phyloP scores from a whole-genome alignment of 2,797 vertebrate genomes.

The Dermochelys coriacea region DNA sequence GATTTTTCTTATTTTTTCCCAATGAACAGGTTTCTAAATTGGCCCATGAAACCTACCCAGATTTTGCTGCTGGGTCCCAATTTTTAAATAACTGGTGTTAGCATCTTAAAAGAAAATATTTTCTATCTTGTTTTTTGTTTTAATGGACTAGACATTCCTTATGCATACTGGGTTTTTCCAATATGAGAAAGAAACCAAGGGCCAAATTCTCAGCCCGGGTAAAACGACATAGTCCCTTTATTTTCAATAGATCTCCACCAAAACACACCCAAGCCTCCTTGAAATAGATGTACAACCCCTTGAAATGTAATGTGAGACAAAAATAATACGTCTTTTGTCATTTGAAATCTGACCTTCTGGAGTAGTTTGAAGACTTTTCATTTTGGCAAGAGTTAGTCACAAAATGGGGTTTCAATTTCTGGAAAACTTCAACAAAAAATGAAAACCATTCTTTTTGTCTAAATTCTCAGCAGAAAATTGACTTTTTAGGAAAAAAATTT shows the following conservation, averaged over 20 bases:
- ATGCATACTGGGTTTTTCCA: background rate
- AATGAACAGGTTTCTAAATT: background rate
- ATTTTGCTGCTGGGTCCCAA: background rate
- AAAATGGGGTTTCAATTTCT: no score
- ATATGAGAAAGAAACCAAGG: background rate
- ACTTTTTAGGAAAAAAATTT: no score
- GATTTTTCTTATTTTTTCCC: background rate
- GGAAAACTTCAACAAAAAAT: background rate
- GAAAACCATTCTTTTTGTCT: background rate
- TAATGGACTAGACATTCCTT: background rate
- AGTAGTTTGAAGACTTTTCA: no score
- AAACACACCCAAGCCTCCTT: no score
- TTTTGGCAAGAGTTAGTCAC: no score
- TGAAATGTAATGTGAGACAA: no score
- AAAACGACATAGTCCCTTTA: background rate
- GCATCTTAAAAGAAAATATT: no score
- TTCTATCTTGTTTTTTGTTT: background rate
- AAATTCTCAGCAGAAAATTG: background rate
- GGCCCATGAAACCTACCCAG: background rate
- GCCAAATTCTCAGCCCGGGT: background rate
- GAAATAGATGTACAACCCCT: no score
- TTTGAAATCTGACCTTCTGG: no score
- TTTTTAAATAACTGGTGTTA: background rate
- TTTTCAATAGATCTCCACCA: background rate
- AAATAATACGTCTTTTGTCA: no score